Conservation (phyloP, 1,140 invertebrate genomes). For the Ganaspis sp. region DNA sequence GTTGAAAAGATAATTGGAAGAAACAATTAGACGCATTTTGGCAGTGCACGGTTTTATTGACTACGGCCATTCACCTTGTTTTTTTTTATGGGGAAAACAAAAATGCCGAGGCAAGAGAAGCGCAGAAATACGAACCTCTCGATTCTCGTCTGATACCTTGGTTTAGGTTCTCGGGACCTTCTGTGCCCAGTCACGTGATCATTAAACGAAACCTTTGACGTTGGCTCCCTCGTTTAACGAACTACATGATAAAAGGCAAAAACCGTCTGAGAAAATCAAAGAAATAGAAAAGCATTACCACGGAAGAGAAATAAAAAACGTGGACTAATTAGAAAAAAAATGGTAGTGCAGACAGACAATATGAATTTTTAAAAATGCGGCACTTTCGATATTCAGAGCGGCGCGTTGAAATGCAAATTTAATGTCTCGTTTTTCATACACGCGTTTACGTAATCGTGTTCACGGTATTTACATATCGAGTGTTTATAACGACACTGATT, state of each 20-base stretch:
- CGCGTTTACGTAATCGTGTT: background rate
- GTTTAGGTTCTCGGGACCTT: background rate
- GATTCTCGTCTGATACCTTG: background rate
- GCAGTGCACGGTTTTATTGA: background rate
- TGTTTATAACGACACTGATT: constrained; percentile 5
- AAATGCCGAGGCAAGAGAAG: background rate
- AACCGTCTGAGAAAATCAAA: background rate
- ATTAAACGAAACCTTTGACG: background rate
- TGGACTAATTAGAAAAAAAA: background rate
- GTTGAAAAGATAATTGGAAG: background rate
- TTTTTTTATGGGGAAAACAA: background rate
- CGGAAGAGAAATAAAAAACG: background rate
- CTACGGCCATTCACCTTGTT: background rate
- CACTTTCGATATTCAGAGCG: constrained; percentile 1
- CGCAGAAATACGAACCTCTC: background rate
- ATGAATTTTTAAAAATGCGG: background rate
- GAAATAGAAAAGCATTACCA: background rate
- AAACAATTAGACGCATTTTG: background rate
- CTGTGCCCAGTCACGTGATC: background rate
- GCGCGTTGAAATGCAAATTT: background rate
- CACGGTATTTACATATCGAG: background rate
- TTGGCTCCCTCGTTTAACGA: background rate
- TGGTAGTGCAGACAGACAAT: background rate
- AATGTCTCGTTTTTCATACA: background rate
- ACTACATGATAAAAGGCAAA: background rate